Evolutionary conservation across 1,140 invertebrate species (phyloP), one percentile per base, ranked within the genome.

Genomic region (Pomacea maculata): DNA sequence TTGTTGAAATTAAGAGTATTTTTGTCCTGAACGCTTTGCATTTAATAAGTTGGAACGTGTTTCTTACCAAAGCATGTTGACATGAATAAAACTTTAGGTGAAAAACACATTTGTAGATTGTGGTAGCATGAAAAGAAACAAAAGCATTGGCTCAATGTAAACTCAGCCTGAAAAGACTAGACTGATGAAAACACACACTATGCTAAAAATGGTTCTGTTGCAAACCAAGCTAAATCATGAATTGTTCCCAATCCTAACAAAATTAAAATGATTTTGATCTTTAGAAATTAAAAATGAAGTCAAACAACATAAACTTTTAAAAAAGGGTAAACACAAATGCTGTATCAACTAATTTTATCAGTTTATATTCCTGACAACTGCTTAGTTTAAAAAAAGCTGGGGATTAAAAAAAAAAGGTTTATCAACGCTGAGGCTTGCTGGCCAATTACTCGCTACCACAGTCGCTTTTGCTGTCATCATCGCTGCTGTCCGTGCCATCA

Each of bases 401-500:
- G 34, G 45, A 74, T 15, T 25, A 10, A 76, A 76, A 76, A 25
- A 67, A 78, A 45, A 67, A 52, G 77, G 65, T 67, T 78, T 67
- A 29, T 65, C 77, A 78, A 65, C 68, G 67, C 77, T 14, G 52
- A 78, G 77, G 67, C 77, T 78, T 78, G 34, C 21, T 29, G 45
- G 77, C 67, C 77, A 54, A 78, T 67, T 78, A 78, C 78, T 85
- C 79, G 68, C 70, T 80, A 45, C 80, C 78, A 19, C 78, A 75
- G n/a, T 80, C 74, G 29, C 67, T 78, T 57, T 72, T 68, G n/a
- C 45, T 74, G 25, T 83, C 84, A 76, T 82, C 80, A 79, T 77
- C 78, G 65, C 52, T 45, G 54, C 61, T 70, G 29, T 75, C 75
- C 54, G 34, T 72, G 65, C 72, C 75, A n/a, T 25, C 45, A 52